A percentile compares a stretch with the other conserved stretches of the same genome.
Conservation (phyloP, 2,888 invertebrate genomes). For the Petrolisthes cinctipes region DNA sequence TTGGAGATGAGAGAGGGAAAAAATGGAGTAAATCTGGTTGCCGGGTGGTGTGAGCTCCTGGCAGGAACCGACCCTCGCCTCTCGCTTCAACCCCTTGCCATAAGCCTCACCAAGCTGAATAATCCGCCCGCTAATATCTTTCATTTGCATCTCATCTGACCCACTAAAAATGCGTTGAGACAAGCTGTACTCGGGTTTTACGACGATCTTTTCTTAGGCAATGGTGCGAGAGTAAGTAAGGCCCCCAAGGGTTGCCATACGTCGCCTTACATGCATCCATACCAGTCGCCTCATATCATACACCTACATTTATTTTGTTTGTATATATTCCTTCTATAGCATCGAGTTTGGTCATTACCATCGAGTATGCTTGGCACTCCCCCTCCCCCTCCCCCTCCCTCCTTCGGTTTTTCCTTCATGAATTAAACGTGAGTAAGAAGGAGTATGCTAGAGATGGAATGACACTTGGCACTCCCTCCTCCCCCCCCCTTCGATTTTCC, state of each 20-base stretch:
- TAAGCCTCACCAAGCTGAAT: slow-evolving; percentile 58
- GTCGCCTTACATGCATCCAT: not conserved
- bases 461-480: too few species aligned
- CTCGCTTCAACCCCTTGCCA: slow-evolving; percentile 42
- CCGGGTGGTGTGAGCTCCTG: too few species aligned
- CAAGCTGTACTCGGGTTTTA: slow-evolving; percentile 56
- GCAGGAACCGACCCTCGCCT: not conserved
- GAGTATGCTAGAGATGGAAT: too few species aligned
- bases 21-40: too few species aligned
- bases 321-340: too few species aligned
- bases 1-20: too few species aligned
- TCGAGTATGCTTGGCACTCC: too few species aligned
- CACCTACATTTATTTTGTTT: not conserved
- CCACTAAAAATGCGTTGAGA: slow-evolving; percentile 56
- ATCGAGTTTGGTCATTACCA: too few species aligned
- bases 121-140: slow-evolving; percentile 57
- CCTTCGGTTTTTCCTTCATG: too few species aligned
- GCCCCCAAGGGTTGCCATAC: slow-evolving; percentile 6
- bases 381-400: too few species aligned
- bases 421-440: too few species aligned
- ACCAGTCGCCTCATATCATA: not conserved
- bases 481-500: too few species aligned
- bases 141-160: slow-evolving; percentile 60
- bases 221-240: slow-evolving; percentile 34
- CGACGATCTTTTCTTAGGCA: slow-evolving; percentile 47